Evolutionary conservation across 1,140 invertebrate species (phyloP), one percentile per base, ranked within the genome.

Genomic region (Cydia strobilella): DNA sequence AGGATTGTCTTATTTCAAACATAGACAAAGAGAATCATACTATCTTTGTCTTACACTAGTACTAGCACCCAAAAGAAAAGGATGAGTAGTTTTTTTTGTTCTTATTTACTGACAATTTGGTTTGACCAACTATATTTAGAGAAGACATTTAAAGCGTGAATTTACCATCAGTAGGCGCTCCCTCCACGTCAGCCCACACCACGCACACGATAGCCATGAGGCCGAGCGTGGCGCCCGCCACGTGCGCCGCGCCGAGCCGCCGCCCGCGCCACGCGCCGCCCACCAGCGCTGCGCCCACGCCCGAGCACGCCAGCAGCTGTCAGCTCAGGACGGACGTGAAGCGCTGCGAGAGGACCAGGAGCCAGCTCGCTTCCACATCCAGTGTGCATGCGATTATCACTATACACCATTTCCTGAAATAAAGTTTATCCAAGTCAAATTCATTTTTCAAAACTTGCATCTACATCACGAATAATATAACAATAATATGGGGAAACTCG

Each of bases 281-380:
- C 94, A 97, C 94, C 78, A 98, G 87, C 4, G 97, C 97, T 20
- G 96, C 96, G 1, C 97, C 97, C 77, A 98, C 97, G 20, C 96
- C 96, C 76, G 97, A 97, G 90, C 97, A 98, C 83, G 97, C 96
- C 77, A 98, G 92, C 81, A 98, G 92, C 96, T 98, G 94, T 93
- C 96, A 96, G 87, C 92, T 93, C 31, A 93, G 77, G 15, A 93
- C 93, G 13, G 93, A 93, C 15, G 91, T 94, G 76, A 89, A 93
- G 9, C 92, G 79, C 79, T 93, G 93, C 1, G 91, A 93, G 80
- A 90, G 80, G 0, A 93, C 91, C 39, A 93, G 79, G 66, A 93
- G 77, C 84, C 89, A 93, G 71, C 83, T 88, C 10, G 92, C 90
- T 80, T 92, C 91, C 6, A 98, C 97, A 90, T 98, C 97, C 76